These are phyloP conservation scores for Nerophis lumbriciformis DNA, from an alignment of 2,113 vertebrate species.

Conservation along the genomic window DNA sequence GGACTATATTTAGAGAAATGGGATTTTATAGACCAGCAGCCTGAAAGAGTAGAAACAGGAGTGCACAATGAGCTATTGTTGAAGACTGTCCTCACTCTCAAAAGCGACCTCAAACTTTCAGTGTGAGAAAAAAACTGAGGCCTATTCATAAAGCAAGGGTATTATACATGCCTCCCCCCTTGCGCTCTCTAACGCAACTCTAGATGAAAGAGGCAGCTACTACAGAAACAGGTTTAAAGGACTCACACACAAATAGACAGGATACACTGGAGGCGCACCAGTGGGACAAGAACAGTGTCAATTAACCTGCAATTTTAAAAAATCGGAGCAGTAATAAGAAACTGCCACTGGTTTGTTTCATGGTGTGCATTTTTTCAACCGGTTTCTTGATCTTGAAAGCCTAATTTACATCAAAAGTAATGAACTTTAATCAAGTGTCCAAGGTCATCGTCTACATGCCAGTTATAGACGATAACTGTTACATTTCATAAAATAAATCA, in stretches of 20 bases:
- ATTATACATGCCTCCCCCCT: slow-evolving; percentile 49
- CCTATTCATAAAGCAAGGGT: slow-evolving; percentile 64
- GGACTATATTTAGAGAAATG: slow-evolving; percentile 5
- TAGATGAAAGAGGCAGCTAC: slow-evolving; percentile 38
- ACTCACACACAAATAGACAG: slow-evolving; percentile 13
- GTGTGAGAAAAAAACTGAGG: slow-evolving; percentile 60
- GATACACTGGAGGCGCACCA: slow-evolving; percentile 19
- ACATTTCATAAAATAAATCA: no score
- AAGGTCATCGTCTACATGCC: no score
- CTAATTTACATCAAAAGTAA: no score
- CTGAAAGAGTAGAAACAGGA: slow-evolving; percentile 48
- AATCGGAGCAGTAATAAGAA: slow-evolving; percentile 2
- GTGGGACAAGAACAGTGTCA: neutral
- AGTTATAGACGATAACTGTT: no score
- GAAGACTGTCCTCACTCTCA: slow-evolving; percentile 45
- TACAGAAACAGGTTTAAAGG: slow-evolving; percentile 38
- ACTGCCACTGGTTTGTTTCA: neutral
- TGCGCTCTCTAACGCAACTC: slow-evolving; percentile 8
- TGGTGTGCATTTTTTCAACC: neutral
- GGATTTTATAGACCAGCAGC: slow-evolving; percentile 29
- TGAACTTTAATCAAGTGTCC: no score
- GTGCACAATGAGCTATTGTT: slow-evolving; percentile 73
- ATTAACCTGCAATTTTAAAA: slow-evolving; percentile 15
- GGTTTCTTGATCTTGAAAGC: no score
- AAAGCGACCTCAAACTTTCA: slow-evolving; percentile 53